These are phyloP conservation scores for Reinhardtius hippoglossoides DNA, from an alignment of 2,113 vertebrate genomes.

Conservation along the genomic window DNA sequence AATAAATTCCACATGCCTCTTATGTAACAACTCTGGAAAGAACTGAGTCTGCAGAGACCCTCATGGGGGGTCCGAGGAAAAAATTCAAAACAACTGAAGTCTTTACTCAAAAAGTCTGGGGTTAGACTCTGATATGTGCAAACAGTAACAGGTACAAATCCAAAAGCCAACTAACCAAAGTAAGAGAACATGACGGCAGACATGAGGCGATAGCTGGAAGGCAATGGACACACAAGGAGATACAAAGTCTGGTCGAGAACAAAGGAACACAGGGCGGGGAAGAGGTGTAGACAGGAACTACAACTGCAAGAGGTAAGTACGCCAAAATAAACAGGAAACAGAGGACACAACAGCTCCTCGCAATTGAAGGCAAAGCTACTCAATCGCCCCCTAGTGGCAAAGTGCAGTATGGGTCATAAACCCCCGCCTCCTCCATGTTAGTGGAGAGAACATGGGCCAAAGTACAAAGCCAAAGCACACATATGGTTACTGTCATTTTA, in stretches of 20 bases:
- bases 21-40: neutral
- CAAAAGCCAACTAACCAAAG: neutral
- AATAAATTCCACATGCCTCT: slow-evolving; percentile 22
- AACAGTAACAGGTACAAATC: neutral
- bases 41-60: neutral
- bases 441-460: too few relatives aligned
- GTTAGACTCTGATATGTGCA: neutral
- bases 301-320: neutral
- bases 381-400: too few relatives aligned
- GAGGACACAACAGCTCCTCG: too few relatives aligned
- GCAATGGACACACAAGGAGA: neutral
- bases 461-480: too few relatives aligned
- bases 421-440: too few relatives aligned
- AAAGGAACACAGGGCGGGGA: neutral
- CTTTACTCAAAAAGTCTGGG: neutral
- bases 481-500: neutral
- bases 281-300: neutral
- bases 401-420: too few relatives aligned
- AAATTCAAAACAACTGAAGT: too few relatives aligned
- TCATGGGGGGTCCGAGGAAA: neutral
- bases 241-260: neutral
- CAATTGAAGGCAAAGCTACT: too few relatives aligned
- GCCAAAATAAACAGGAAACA: neutral
- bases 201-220: neutral
- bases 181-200: neutral